Percentiles rank a stretch among this genome's conserved stretches.
These are phyloP conservation scores for Chalcis sispes DNA, from an alignment of 2,888 invertebrate genomes.

Conservation along the genomic window DNA sequence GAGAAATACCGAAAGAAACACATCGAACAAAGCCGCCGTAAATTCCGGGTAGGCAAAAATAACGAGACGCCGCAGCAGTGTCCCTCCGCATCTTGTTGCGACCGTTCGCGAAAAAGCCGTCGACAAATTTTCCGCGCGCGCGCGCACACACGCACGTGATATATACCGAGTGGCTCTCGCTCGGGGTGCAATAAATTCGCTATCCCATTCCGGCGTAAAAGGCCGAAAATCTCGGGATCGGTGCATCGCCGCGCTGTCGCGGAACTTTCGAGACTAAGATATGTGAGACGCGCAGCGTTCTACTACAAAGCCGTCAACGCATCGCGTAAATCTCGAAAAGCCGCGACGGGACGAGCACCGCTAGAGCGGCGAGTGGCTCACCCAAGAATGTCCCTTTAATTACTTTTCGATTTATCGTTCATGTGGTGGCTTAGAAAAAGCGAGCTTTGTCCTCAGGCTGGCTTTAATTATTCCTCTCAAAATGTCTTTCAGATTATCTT, in stretches of 20 bases:
- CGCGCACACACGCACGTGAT: conserved; percentile 49
- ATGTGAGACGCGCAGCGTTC: conserved; percentile 63
- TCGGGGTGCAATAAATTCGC: conserved; percentile 65
- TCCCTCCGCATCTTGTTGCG: neutral
- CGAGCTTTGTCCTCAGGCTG: no score
- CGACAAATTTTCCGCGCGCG: conserved; percentile 63
- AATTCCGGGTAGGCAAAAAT: conserved; percentile 54
- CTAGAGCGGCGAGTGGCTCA: neutral
- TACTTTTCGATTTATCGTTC: conserved; percentile 57
- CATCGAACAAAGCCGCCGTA: neutral
- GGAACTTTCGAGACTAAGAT: conserved; percentile 56
- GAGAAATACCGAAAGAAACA: neutral
- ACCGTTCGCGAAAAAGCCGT: conserved; percentile 46
- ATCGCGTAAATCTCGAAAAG: conserved; percentile 65
- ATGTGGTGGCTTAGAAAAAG: neutral
- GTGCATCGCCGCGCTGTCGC: conserved; percentile 54
- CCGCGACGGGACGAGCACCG: neutral
- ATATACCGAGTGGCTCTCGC: conserved; percentile 61
- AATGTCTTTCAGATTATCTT: no score
- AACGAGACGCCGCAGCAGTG: neutral
- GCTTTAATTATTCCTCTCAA: no score
- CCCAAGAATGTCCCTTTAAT: conserved; percentile 50
- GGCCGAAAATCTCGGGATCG: conserved; percentile 53
- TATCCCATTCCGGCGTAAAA: conserved; percentile 58
- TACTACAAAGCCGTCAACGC: conserved; percentile 70